Evolutionary conservation across 1,140 invertebrate species (phyloP).

Genomic region (Ostrea denselamellosa): DNA sequence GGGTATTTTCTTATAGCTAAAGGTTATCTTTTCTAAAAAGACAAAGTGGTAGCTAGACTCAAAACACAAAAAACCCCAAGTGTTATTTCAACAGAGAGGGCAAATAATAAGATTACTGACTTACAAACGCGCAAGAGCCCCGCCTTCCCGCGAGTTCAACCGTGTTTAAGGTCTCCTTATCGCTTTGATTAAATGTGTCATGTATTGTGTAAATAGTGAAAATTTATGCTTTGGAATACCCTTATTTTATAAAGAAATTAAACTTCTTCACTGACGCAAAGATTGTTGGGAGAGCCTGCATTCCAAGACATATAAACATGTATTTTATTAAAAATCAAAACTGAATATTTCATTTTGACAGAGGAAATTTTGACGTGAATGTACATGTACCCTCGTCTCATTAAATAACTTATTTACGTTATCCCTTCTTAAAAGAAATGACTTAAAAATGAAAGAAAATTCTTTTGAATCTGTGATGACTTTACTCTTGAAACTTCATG

Average conservation of each 20-base stretch:
- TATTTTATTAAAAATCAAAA: conserved; percentile 28
- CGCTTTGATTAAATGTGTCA: conserved; percentile 1
- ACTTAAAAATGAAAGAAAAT: conserved; percentile 30
- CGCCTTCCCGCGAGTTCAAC: conserved; percentile 9
- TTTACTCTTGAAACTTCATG: conserved; percentile 25
- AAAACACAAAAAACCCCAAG: conserved; percentile 31
- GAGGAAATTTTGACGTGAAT: not conserved
- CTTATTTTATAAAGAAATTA: conserved; percentile 33
- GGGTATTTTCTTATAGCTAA: not conserved
- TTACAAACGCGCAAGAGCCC: conserved; percentile 1
- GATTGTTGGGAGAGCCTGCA: not conserved
- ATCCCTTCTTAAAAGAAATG: not conserved
- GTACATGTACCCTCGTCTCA: not conserved
- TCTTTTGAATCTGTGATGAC: conserved; percentile 15
- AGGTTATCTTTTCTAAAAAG: conserved; percentile 17
- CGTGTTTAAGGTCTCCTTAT: not conserved
- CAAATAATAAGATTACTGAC: conserved; percentile 28
- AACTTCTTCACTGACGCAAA: not conserved
- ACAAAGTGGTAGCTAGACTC: conserved; percentile 21
- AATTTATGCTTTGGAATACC: conserved; percentile 3
- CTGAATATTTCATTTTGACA: not conserved
- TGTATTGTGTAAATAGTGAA: conserved; percentile 25
- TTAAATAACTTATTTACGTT: not conserved
- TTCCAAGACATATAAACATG: conserved; percentile 10
- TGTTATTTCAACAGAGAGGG: conserved; percentile 29